Evolutionary conservation across 2,113 vertebrate genomes (phyloP).

Genomic region (Neogobius melanostomus): DNA sequence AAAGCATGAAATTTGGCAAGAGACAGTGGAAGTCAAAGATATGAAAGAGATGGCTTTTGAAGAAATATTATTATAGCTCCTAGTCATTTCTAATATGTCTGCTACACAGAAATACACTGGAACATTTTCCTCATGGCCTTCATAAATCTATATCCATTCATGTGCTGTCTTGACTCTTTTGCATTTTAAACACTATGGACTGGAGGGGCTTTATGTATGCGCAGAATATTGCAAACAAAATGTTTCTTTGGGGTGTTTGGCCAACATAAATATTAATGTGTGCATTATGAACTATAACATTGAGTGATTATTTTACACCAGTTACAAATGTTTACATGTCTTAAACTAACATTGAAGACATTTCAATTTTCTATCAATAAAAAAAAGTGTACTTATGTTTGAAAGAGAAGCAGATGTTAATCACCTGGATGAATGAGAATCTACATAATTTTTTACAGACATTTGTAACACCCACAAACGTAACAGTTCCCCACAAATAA

Average conservation of each 20-base stretch:
- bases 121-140: not conserved
- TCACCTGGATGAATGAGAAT: no score
- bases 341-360: not conserved
- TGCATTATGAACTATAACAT: not conserved
- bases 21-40: constrained; percentile 40
- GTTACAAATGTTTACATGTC: not conserved
- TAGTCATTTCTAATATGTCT: not conserved
- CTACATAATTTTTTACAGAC: no score
- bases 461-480: no score
- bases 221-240: constrained; percentile 9
- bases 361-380: not conserved
- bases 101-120: not conserved
- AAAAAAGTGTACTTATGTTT: no score
- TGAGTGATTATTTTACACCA: not conserved
- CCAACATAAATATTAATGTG: not conserved
- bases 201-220: not conserved
- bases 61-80: constrained; percentile 24
- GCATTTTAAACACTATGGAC: not conserved
- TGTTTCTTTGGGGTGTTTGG: not conserved
- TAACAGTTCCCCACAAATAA: no score
- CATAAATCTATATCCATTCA: constrained; percentile 13
- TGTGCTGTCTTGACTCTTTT: not conserved
- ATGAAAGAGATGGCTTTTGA: constrained; percentile 37
- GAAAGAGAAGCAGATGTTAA: no score
- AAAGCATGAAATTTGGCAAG: constrained; percentile 45